Conservation (phyloP, 2,888 invertebrate genomes). For the Chironomus tentans region DNA sequence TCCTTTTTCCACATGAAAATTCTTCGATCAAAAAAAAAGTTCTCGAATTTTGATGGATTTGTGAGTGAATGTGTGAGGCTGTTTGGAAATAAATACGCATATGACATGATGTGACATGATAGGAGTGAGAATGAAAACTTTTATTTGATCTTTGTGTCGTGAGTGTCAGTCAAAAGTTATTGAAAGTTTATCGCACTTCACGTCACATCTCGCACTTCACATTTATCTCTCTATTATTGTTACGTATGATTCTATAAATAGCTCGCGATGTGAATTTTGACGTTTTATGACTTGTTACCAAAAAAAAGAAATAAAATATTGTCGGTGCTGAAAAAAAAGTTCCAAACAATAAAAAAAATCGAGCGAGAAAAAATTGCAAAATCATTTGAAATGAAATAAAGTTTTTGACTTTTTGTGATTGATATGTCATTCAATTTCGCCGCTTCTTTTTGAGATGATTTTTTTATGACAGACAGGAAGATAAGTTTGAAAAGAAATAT, state of each 20-base stretch:
- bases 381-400: neutral
- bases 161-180: too few species aligned
- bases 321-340: neutral
- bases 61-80: neutral
- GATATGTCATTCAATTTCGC: slow-evolving; percentile 17
- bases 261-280: too few species aligned
- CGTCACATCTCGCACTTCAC: too few species aligned
- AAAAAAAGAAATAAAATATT: too few species aligned
- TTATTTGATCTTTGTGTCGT: too few species aligned
- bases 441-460: slow-evolving; percentile 7
- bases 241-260: too few species aligned
- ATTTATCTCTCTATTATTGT: too few species aligned
- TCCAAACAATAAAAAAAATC: neutral
- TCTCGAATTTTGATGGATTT: neutral
- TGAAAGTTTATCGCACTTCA: too few species aligned
- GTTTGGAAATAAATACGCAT: too few species aligned
- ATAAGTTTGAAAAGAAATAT: neutral
- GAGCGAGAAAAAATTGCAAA: neutral
- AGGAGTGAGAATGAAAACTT: too few species aligned
- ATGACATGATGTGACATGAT: too few species aligned
- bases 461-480: slow-evolving; percentile 5
- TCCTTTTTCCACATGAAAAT: neutral
- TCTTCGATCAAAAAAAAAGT: neutral
- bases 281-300: too few species aligned
- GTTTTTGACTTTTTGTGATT: slow-evolving; percentile 12